Evolutionary conservation across 2,113 vertebrate genomes (phyloP).

Genomic region (Emydocephalus ijimae): DNA sequence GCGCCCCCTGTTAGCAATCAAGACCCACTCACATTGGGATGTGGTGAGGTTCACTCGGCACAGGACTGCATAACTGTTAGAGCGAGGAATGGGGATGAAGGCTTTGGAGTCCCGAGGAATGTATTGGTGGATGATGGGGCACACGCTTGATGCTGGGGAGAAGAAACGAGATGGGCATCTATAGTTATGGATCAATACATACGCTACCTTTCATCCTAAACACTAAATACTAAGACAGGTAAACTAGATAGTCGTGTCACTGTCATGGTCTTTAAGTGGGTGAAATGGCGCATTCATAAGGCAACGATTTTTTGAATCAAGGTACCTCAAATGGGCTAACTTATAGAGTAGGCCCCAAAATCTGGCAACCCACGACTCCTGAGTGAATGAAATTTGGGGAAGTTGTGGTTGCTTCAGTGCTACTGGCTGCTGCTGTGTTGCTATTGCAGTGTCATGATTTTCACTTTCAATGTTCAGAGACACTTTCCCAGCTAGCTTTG

Average conservation of each 20-base stretch:
- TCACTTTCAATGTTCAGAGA: too few species aligned
- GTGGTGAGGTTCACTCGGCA: conserved; percentile 14
- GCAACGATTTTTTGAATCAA: not conserved
- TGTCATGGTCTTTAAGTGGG: not conserved
- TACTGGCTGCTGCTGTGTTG: too few species aligned
- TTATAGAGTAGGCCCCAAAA: not conserved
- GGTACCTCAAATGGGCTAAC: not conserved
- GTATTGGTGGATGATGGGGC: not conserved
- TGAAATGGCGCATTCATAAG: not conserved
- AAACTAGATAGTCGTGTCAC: not conserved
- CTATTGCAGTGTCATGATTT: too few species aligned
- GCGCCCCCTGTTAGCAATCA: not conserved
- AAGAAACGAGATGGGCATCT: not conserved
- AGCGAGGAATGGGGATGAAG: not conserved
- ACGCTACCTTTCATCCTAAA: not conserved
- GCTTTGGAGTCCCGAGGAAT: conserved; percentile 2
- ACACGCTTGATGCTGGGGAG: not conserved
- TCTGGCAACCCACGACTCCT: too few species aligned
- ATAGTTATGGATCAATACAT: not conserved
- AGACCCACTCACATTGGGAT: conserved; percentile 2
- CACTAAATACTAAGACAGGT: not conserved
- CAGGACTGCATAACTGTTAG: not conserved
- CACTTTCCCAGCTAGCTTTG: too few species aligned
- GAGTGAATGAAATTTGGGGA: too few species aligned
- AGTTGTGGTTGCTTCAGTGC: too few species aligned